A percentile compares a stretch with the other conserved stretches of the same genome.
Evolutionary conservation across 2,113 vertebrate species (phyloP).

Genomic region (Archocentrus centrarchus): DNA sequence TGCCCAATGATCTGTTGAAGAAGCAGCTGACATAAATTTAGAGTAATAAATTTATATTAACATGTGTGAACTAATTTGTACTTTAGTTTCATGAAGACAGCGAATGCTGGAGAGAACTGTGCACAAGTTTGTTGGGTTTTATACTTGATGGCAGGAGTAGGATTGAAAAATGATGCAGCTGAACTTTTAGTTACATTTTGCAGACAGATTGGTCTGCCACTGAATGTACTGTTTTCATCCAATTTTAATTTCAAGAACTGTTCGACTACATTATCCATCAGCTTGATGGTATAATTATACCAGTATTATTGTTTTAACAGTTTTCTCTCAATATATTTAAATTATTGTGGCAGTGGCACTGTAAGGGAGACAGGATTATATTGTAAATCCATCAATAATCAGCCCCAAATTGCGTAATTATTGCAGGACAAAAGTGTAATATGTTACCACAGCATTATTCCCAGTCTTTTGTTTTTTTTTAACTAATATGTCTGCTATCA

Average conservation of each 20-base stretch:
- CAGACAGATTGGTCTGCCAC: neutral
- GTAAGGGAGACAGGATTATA: slow-evolving; percentile 1
- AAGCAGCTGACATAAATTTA: neutral
- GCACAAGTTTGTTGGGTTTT: neutral
- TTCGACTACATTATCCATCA: neutral
- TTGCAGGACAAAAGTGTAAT: neutral
- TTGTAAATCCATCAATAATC: slow-evolving; percentile 21
- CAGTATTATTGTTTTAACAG: neutral
- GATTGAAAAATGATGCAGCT: neutral
- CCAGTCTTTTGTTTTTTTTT: neutral
- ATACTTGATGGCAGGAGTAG: neutral
- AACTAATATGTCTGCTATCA: neutral
- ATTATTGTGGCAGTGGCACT: neutral
- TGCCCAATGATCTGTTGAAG: neutral
- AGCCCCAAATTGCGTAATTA: neutral
- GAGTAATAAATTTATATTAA: neutral
- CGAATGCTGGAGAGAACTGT: neutral
- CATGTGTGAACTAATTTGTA: neutral
- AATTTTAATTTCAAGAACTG: slow-evolving; percentile 4
- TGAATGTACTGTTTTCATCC: neutral
- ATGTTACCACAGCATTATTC: neutral
- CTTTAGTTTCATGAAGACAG: slow-evolving; percentile 29
- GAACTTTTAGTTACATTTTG: neutral
- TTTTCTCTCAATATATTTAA: neutral
- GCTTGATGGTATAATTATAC: neutral